Percentiles rank a stretch among this genome's conserved stretches.
These are phyloP conservation scores for Odontamblyopus lacepedii DNA, from an alignment of 2,797 vertebrate species.

Conservation along the genomic window DNA sequence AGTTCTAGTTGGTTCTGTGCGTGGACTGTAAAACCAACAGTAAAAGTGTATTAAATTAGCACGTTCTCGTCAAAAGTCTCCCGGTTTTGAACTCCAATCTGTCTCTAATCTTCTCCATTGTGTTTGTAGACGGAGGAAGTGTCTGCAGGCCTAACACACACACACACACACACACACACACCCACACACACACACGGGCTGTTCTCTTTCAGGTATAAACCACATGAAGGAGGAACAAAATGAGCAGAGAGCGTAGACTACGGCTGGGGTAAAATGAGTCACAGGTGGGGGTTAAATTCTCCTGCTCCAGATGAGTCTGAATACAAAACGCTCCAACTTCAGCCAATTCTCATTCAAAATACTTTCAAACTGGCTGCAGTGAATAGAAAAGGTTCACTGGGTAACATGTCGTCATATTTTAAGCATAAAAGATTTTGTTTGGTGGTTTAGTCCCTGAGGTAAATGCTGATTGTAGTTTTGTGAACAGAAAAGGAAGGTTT, in stretches of 20 bases:
- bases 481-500: too few relatives aligned
- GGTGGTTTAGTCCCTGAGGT: too few relatives aligned
- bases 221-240: constrained; percentile 71
- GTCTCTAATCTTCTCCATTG: constrained; percentile 72
- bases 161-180: constrained; percentile 43
- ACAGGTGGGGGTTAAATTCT: constrained; percentile 70
- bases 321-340: constrained; percentile 42
- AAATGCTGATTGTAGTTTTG: too few relatives aligned
- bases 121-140: constrained; percentile 55
- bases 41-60: constrained; percentile 46
- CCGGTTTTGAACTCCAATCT: constrained; percentile 62
- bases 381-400: too few relatives aligned
- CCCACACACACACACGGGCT: constrained; percentile 39
- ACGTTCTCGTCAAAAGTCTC: constrained; percentile 50
- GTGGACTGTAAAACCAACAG: constrained; percentile 57
- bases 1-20: constrained; percentile 24
- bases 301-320: constrained; percentile 67
- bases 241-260: constrained; percentile 59
- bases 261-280: constrained; percentile 71
- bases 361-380: background rate
- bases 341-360: constrained; percentile 57
- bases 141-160: constrained; percentile 50
- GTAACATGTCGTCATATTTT: too few relatives aligned
- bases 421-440: too few relatives aligned
- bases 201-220: constrained; percentile 66